Percentiles rank a stretch among this genome's conserved stretches.
Evolutionary conservation across 2,113 vertebrate genomes (phyloP).

Genomic region (Tenrec ecaudatus): DNA sequence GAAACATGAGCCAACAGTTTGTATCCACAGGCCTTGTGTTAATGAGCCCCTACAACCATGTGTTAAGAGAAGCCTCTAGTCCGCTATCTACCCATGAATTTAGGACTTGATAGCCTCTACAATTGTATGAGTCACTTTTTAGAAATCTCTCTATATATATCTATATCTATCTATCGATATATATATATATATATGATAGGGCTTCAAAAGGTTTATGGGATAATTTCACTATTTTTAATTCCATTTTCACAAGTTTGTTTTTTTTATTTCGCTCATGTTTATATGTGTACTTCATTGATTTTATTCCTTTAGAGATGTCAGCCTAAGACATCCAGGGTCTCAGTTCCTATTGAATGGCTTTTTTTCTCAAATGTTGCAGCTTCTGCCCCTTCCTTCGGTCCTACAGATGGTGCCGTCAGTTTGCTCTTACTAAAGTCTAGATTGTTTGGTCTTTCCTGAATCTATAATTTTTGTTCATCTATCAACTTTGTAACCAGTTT

Average conservation of each 20-base stretch:
- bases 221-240: neutral
- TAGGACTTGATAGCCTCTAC: neutral
- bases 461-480: constrained; percentile 4
- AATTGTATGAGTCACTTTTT: neutral
- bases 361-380: neutral
- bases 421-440: neutral
- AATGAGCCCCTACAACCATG: neutral
- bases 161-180: neutral
- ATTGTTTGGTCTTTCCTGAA: neutral
- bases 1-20: neutral
- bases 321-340: neutral
- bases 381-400: neutral
- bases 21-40: neutral
- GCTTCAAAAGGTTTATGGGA: too few relatives aligned
- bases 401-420: neutral
- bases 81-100: neutral
- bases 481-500: neutral
- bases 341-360: neutral
- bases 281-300: neutral
- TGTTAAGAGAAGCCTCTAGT: neutral
- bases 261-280: neutral
- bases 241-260: too few relatives aligned
- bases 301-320: neutral
- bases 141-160: neutral
- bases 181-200: too few relatives aligned